Evolutionary conservation across 2,888 invertebrate genomes (phyloP), one percentile per base, ranked within the genome.

Genomic region (Actias luna): DNA sequence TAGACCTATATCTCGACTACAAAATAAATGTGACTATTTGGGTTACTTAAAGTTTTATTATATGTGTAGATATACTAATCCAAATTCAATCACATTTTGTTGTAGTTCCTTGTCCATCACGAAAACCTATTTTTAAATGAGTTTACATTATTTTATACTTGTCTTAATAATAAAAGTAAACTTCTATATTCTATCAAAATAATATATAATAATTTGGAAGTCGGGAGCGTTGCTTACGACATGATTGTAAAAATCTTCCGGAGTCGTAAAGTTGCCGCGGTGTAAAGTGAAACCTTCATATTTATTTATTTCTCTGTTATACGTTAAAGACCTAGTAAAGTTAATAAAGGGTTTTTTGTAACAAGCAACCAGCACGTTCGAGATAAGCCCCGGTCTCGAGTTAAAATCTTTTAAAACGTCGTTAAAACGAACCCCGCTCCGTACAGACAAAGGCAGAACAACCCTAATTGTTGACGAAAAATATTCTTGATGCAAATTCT

Each of bases 241-340:
- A 71, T 74, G 81, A 84, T 78, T 83, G 80, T 84, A 83, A 87
- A 87, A 87, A 81, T 78, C 80, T 83, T 79, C 76, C 76, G 73
- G 71, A 67, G 70, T 73, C 82, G 76, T 87, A 85, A 89, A 88
- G 82, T 72, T 76, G 78, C 78, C 80, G 77, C 81, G 83, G 69
- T 79, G 77, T 87, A 82, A 86, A 88, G 75, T 77, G 80, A 82
- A 85, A 80, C 82, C 80, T 80, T 76, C 82, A 86, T 89, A 89
- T 92, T 92, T 92, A 90, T 90, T 89, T 92, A 90, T 90, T 89
- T 90, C 83, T 89, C 83, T 89, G 88, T 89, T 91, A 92, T 89
- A 90, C 83, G 88, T 86, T 89, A 88, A 86, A 86, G 81, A 84
- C 80, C 80, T 86, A 86, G 85, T 90, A 90, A 92, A 92, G 85